phyloP scores from a whole-genome alignment of 2,113 vertebrate species.

The Strigops habroptila region DNA sequence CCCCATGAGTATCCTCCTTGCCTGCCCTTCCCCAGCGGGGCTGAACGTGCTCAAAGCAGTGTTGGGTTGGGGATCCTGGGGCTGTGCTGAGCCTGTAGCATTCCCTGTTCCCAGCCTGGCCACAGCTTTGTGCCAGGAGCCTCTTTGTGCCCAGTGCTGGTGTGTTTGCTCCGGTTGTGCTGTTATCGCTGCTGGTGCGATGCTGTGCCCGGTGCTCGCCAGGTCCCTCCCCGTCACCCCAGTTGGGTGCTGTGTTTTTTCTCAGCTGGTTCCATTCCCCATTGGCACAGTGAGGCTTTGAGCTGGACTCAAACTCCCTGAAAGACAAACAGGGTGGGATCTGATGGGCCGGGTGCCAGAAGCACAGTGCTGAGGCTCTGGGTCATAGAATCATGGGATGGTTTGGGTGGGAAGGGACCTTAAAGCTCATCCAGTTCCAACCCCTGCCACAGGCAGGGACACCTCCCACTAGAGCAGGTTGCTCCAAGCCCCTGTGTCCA shows the following conservation, averaged over 20 bases:
- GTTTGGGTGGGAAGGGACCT: not conserved
- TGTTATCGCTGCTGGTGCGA: not conserved
- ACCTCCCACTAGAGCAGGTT: no score
- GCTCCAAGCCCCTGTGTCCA: no score
- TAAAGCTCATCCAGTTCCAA: not conserved
- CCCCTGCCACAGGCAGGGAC: no score
- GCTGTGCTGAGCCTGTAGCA: not conserved
- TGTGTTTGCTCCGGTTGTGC: not conserved
- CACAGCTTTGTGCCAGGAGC: not conserved
- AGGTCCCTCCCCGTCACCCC: not conserved
- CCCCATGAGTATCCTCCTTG: not conserved
- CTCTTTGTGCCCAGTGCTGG: not conserved
- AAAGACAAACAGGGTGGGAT: not conserved
- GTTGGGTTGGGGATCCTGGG: not conserved
- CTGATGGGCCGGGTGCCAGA: not conserved
- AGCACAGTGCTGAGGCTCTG: rapidly evolving
- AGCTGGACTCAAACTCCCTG: not conserved
- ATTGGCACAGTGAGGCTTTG: not conserved
- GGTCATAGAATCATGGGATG: not conserved
- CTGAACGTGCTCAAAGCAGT: not conserved
- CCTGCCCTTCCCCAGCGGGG: not conserved
- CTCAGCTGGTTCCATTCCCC: not conserved
- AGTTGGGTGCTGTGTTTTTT: not conserved
- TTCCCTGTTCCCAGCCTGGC: not conserved
- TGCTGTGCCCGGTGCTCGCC: not conserved